Percentiles rank a stretch among this genome's conserved stretches.
These are phyloP conservation scores for Hydrotaea cyrtoneurina DNA, from an alignment of 2,888 invertebrate genomes.

Conservation along the genomic window DNA sequence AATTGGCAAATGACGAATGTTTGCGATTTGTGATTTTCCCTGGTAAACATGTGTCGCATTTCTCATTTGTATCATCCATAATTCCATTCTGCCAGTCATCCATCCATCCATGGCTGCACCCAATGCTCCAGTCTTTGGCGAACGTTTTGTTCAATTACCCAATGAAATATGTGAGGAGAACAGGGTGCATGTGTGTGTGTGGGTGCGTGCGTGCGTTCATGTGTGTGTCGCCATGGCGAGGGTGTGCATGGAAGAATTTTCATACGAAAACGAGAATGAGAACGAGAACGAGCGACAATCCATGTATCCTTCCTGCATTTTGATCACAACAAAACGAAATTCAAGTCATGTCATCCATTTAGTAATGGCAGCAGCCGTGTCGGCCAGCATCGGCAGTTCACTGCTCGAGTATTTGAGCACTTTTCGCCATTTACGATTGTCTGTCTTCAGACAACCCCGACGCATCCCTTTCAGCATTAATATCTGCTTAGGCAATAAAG, in stretches of 20 bases:
- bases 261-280: neutral
- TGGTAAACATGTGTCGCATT: constrained; percentile 18
- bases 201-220: neutral
- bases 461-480: neutral
- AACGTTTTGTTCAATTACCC: constrained; percentile 7
- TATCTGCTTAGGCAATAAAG: constrained; percentile 36
- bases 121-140: too few relatives aligned
- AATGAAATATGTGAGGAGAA: neutral
- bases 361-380: neutral
- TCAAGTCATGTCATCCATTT: neutral
- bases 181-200: neutral
- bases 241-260: neutral
- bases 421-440: constrained; percentile 15
- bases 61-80: neutral
- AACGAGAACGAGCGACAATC: neutral
- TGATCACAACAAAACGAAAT: constrained; percentile 6
- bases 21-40: constrained; percentile 10
- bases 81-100: neutral
- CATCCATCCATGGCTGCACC: too few relatives aligned
- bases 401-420: neutral
- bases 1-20: constrained; percentile 18
- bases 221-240: neutral
- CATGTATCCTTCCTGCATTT: neutral
- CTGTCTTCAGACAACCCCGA: too few relatives aligned
- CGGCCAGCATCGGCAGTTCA: neutral